Base-by-base conservation (phyloP, 2,797 vertebrate species). In the Sus cebifrons region DNA sequence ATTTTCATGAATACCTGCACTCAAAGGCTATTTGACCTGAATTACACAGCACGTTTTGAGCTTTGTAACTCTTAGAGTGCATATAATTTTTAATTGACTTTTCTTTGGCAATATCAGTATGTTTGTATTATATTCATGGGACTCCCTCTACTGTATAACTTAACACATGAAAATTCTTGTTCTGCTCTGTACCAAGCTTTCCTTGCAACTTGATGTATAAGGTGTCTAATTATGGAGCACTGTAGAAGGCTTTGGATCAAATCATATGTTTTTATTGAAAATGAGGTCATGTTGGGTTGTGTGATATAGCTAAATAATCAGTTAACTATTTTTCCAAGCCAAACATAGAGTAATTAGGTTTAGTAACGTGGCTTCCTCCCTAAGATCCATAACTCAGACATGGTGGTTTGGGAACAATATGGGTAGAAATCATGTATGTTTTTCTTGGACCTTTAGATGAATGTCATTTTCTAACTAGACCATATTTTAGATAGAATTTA, bases 71-170 rank as follows among this genome's bases (percentile, higher is more conserved):
- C 96, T 97, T 98, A 94, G 94, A 97, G 97, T 95, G 92, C 96
- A 97, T 86, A 90, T 97, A 97, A 97, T 87, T 96, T 97, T 56
- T 95, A 98, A 98, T 98, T 98, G 92, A 97, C 98, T 98, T 98
- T 98, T 98, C 97, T 98, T 98, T 96, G 93, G 90, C 97, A 98
- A 82, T 98, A 97, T 97, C 96, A 92, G 96, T 83, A 91, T 98
- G 96, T 98, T 98, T 98, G 96, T 98, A 98, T 95, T 98, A 97
- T 96, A 98, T 98, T 98, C 98, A 92, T 96, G 98, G 98, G 97
- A 98, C 98, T 98, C 98, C 98, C 98, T 99, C 98, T 98, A 98
- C 98, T 98, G 98, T 98, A 98, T 98, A 98, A 98, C 94, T 97
- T 97, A 96, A 98, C 94, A 98, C 97, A 98, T 98, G 95, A 98